These are phyloP conservation scores for Mallotus villosus DNA, from an alignment of 2,797 vertebrate species.

Conservation along the genomic window DNA sequence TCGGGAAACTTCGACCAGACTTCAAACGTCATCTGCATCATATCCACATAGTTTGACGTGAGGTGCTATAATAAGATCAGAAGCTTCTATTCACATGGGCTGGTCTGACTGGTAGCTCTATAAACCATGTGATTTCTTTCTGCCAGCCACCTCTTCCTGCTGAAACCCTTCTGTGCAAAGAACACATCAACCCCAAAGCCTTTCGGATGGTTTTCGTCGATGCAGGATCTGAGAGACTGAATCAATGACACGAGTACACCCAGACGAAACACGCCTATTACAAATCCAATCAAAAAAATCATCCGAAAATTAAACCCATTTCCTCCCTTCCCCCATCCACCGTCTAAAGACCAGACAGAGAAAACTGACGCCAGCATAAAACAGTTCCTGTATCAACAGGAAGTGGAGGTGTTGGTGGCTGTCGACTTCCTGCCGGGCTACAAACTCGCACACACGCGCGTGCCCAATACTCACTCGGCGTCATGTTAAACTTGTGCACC, in stretches of 20 bases:
- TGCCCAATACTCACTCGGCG: constrained; percentile 25
- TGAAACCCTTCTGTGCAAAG: too few relatives aligned
- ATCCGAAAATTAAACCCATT: background rate
- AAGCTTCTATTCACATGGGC: constrained; percentile 1
- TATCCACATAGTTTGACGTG: background rate
- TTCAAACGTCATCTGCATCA: constrained; percentile 1
- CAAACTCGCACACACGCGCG: too few relatives aligned
- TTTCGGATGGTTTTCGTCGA: too few relatives aligned
- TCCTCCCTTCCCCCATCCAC: constrained; percentile 6
- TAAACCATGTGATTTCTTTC: background rate
- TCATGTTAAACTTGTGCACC: constrained; percentile 71
- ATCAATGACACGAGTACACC: background rate
- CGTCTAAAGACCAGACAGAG: background rate
- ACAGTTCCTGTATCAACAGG: background rate
- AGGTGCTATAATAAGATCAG: constrained; percentile 3
- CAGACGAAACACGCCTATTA: constrained; percentile 11
- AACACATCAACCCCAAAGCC: too few relatives aligned
- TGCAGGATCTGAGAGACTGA: background rate
- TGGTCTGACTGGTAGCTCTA: background rate
- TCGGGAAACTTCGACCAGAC: background rate
- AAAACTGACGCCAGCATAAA: too few relatives aligned
- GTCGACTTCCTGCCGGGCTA: background rate
- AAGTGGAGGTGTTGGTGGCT: background rate
- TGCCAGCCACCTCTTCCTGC: too few relatives aligned
- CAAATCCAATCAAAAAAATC: constrained; percentile 3